Base-by-base conservation (phyloP, 2,797 vertebrate genomes). In the Lithobates pipiens region DNA sequence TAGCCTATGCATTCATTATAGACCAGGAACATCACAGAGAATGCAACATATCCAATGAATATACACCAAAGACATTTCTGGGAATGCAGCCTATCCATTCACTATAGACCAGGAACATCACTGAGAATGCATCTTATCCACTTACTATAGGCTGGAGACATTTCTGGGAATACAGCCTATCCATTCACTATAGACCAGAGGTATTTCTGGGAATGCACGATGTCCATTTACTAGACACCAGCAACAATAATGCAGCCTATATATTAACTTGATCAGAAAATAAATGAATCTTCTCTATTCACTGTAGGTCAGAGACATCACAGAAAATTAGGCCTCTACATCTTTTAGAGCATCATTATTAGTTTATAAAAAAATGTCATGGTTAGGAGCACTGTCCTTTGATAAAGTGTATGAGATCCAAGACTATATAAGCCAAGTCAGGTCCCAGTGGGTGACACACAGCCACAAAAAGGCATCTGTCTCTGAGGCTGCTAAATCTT, bases 401-500 rank as follows among this genome's bases (percentile, higher is more conserved):
- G 54, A 61, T 61, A 18, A 61, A 23, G 54, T 23, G 10, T 61
- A 23, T 23, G 7, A 61, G 18, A 6, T 61, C 18, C 54, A 61
- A 61, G 7, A 21, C 54, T 61, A n/a, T 61, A 61, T 57, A 57
- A 57, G 50, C 50, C 54, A 34, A 21, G 32, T 76, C 57, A 36
- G 57, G 34, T 61, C 50, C 32, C 9, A 76, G n/a, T 76, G 74
- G 57, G 18, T 57, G 74, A 76, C 29, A 25, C 21, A 54, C 21
- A 34, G 16, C 27, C 29, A 34, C 18, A 34, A 32, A 61, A 10
- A 54, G 73, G 50, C 32, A 63, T 65, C 57, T 25, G 57, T n/a
- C 57, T 77, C 23, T n/a, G 23, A n/a, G 57, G 76, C 32, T 77
- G 36, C 57, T 77, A 39, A 77, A 65, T 77, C 57, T 77, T 39